These are phyloP conservation scores for Cephus nigrinus DNA, from an alignment of 2,888 invertebrate genomes.

Conservation along the genomic window DNA sequence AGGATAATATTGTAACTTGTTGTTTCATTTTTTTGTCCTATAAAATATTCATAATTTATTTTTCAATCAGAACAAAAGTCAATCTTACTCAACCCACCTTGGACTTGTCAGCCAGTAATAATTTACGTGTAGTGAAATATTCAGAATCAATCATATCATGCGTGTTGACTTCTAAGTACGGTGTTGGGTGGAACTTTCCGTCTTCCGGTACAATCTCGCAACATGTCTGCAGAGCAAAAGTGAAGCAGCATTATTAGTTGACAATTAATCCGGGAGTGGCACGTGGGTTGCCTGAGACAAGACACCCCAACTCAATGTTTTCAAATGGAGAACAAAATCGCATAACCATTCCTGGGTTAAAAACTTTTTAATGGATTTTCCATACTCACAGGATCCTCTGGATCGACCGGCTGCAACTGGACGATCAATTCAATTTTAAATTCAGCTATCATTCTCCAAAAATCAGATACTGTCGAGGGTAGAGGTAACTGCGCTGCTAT, in stretches of 20 bases:
- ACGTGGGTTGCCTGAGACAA: too few relatives aligned
- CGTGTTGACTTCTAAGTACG: conserved; percentile 42
- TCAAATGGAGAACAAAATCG: too few relatives aligned
- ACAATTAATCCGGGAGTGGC: not conserved
- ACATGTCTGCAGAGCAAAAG: conserved; percentile 41
- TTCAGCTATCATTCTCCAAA: conserved; percentile 67
- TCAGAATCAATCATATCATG: conserved; percentile 30
- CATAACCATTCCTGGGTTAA: too few relatives aligned
- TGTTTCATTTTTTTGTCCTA: conserved; percentile 30
- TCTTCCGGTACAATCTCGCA: conserved; percentile 45
- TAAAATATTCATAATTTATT: not conserved
- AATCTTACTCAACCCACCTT: conserved; percentile 29
- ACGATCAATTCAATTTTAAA: conserved; percentile 61
- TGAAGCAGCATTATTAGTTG: not conserved
- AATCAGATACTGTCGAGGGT: conserved; percentile 65
- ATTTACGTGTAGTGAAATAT: conserved; percentile 32
- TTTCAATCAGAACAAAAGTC: too few relatives aligned
- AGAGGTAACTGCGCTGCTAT: conserved; percentile 67
- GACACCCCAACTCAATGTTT: too few relatives aligned
- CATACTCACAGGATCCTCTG: conserved; percentile 54
- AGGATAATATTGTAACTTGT: conserved; percentile 39
- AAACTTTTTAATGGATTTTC: not conserved
- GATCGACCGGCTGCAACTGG: conserved; percentile 61
- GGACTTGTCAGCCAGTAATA: conserved; percentile 39
- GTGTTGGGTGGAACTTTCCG: conserved; percentile 42